Evolutionary conservation across 2,888 invertebrate species (phyloP), one percentile per base, ranked within the genome.

Genomic region (Agapetus fuscipes): DNA sequence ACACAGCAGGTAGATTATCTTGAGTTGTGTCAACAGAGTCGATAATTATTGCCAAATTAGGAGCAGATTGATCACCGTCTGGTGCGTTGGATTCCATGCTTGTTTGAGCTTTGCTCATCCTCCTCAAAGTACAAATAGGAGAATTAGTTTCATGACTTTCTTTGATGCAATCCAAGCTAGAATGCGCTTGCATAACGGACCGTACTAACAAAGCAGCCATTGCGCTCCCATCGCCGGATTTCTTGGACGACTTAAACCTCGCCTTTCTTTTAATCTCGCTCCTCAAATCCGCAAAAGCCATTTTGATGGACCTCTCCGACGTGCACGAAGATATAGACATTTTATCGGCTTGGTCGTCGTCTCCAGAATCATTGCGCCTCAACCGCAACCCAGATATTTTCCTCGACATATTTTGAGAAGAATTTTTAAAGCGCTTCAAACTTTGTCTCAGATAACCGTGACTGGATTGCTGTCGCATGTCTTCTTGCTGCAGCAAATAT

Each of bases 151-250:
- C 72, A 50, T 68, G 69, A 2, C 62, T 63, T 53, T 77, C 76
- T 4, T 69, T 64, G 29, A 77, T 76, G 50, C 71, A 69, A 44
- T 73, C 72, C 11, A 77, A 60, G 53, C 72, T 73, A 3, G 72
- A 71, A 29, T 72, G 71, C 3, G 70, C 74, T 39, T 72, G 70
- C 49, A 77, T 70, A 2, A 81, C 72, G 2, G 80, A 79, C 44
- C 76, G 65, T 6, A 80, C 80, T 12, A 82, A 59, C 31, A 80
- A 64, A 10, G 80, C 75, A 1, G 79, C 79, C 72, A 82, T 78
- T 1, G 74, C 72, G 36, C 72, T 71, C 2, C 71, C 71, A 50
- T 72, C 69, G 24, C 68, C 72, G 48, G 58, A 59, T 12, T 56
- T 55, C 29, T 65, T 56, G 0, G 62, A 61, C 31, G 68, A 62